Evolutionary conservation across 2,888 invertebrate species (phyloP), one percentile per base, ranked within the genome.

Genomic region (Metacarcinus magister): DNA sequence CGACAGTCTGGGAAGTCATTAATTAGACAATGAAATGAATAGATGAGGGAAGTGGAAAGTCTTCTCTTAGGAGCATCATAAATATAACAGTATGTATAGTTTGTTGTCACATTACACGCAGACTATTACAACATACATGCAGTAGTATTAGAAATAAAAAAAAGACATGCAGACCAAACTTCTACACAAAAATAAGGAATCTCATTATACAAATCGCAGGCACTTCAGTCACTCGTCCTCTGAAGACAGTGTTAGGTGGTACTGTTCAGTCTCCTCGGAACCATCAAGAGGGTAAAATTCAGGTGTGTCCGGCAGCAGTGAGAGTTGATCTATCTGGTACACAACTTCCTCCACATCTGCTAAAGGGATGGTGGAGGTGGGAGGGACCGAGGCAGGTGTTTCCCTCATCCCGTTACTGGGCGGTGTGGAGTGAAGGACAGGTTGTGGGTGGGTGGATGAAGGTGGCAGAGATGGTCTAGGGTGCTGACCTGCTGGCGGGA

Each of bases 161-260:
- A 19, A 16, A 13, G 39, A 87, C 87, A 87, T 28, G 82, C 39
- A 39, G 87, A 87, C 87, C 39, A 16, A 87, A 87, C 39, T 87
- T 39, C 39, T 10, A 19, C 39, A 87, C 87, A 87, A 87, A 87
- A 87, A 67, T 87, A 87, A 87, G 32, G 87, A 87, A 87, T 87
- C 87, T 87, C 39, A 0, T 39, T 5, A 87, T 87, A 87, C 87
- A 39, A 87, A 87, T 87, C 39, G 10, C 87, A 87, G 87, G 87
- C 87, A 87, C 87, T 87, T 87, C 75, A 87, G 19, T 87, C 87
- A 87, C 87, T 95, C 95, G 44, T 95, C 95, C 46, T 96, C 96
- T 3, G 95, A 95, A 32, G 96, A 96, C 48, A 96, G 91, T 39
- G 95, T 95, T n/a, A 96, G 95, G 89, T 96, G 96, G 91, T 96